phyloP scores from a whole-genome alignment of 2,888 invertebrate species.

The Stenolophus ochropezus region DNA sequence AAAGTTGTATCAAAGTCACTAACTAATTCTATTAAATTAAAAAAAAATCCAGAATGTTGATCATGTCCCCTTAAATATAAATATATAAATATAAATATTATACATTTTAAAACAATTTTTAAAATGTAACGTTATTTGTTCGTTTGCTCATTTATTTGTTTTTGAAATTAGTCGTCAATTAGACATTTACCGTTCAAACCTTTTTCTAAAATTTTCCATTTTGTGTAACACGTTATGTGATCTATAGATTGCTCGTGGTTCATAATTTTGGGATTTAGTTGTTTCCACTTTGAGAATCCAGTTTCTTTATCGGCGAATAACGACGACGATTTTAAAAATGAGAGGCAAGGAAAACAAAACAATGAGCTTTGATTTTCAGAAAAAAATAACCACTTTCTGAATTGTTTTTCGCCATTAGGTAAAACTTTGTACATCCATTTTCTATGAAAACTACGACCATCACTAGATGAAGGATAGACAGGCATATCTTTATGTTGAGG shows the following conservation, averaged over 20 bases:
- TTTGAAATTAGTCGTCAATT: constrained; percentile 26
- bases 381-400: background rate
- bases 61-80: background rate
- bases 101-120: constrained; percentile 6
- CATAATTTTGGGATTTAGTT: background rate
- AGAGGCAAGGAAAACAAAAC: constrained; percentile 56
- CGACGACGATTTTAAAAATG: background rate
- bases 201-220: background rate
- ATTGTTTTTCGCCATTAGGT: background rate
- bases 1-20: constrained; percentile 43
- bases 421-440: background rate
- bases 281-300: constrained; percentile 7
- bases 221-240: constrained; percentile 15
- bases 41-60: constrained; percentile 12
- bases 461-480: background rate
- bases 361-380: constrained; percentile 3
- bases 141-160: background rate
- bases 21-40: constrained; percentile 42
- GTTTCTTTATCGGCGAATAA: constrained; percentile 1
- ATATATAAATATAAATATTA: too few species aligned
- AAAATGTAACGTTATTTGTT: constrained; percentile 22
- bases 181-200: background rate
- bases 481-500: background rate
- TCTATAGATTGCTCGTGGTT: constrained; percentile 17
- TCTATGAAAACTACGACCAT: background rate